Evolutionary conservation across 2,888 invertebrate species (phyloP).

Genomic region (Drosophila algonquin): DNA sequence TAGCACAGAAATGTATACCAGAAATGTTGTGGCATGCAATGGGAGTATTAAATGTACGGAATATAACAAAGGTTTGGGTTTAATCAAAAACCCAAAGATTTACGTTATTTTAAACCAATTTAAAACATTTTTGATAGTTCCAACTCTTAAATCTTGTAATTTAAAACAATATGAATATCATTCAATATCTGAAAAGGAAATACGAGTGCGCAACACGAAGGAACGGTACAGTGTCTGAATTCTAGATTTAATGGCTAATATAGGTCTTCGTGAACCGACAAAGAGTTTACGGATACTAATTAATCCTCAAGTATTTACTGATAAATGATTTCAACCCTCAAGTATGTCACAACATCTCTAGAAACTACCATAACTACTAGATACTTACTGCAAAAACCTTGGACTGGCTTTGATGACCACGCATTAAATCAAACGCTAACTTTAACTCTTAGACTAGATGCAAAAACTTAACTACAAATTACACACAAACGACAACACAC

Average conservation of each 20-base stretch:
- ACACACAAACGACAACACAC: slow-evolving; percentile 47
- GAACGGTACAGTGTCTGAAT: not conserved
- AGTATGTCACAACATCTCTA: slow-evolving; percentile 17
- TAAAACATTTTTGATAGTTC: no score
- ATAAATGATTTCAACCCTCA: not conserved
- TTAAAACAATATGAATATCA: no score
- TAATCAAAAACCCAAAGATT: no score
- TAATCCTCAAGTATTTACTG: not conserved
- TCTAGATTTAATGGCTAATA: not conserved
- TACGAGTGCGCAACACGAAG: no score
- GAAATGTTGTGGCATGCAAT: slow-evolving; percentile 17
- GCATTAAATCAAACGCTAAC: slow-evolving; percentile 32
- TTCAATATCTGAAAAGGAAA: no score
- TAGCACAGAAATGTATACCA: slow-evolving; percentile 48
- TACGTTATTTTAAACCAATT: no score
- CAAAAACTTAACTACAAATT: slow-evolving; percentile 44
- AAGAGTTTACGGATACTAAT: not conserved
- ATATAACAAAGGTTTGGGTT: no score
- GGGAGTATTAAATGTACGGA: not conserved
- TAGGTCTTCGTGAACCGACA: no score
- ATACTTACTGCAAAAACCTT: slow-evolving; percentile 22
- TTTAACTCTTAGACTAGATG: slow-evolving; percentile 56
- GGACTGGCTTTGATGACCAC: slow-evolving; percentile 47
- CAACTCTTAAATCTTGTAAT: no score
- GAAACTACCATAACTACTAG: slow-evolving; percentile 36